Evolutionary conservation across 2,888 invertebrate species (phyloP), one percentile per base, ranked within the genome.

Genomic region (Holacanthella duospinosa): DNA sequence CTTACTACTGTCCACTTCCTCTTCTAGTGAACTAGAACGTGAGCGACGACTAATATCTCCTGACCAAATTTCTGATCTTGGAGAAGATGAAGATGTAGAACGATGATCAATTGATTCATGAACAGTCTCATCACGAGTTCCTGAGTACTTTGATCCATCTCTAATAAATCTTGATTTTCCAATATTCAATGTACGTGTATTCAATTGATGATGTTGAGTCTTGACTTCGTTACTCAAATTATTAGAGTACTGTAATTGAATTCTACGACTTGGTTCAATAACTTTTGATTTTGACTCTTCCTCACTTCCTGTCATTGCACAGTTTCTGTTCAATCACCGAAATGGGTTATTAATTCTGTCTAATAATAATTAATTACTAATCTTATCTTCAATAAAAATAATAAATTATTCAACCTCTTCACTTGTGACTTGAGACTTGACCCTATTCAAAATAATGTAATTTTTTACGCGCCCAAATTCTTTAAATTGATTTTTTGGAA

Each of bases 251-350:
- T 36, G 36, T 6, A 16, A 36, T 36, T 6, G 16, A 6, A 36
- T 16, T 36, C 9, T 9, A 36, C 36, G 36, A 36, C 36, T 36
- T 48, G 48, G 48, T 21, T 48, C 48, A 48, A 48, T 48, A n/a
- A 48, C 48, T 48, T 48, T 48, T 48, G 21, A 9, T 48, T 48
- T 48, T 48, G 48, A 48, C 48, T 48, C 48, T 21, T 48, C 48
- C 48, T 48, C 48, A 48, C 19, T 48, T 48, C 48, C 48, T 16
- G 48, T 48, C 48, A 48, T 48, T 21, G 48, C 48, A 48, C 48
- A 21, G 21, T 48, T 36, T 36, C 36, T 36, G 36, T n/a, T n/a
- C n/a, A n/a, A n/a, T n/a, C n/a, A n/a, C n/a, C n/a, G n/a, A n/a
- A n/a, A n/a, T n/a, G n/a, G n/a, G n/a, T n/a, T n/a, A n/a, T n/a